Percentiles rank a stretch among this genome's conserved stretches.
phyloP scores from a whole-genome alignment of 2,888 invertebrate species.

The Spodoptera littoralis region DNA sequence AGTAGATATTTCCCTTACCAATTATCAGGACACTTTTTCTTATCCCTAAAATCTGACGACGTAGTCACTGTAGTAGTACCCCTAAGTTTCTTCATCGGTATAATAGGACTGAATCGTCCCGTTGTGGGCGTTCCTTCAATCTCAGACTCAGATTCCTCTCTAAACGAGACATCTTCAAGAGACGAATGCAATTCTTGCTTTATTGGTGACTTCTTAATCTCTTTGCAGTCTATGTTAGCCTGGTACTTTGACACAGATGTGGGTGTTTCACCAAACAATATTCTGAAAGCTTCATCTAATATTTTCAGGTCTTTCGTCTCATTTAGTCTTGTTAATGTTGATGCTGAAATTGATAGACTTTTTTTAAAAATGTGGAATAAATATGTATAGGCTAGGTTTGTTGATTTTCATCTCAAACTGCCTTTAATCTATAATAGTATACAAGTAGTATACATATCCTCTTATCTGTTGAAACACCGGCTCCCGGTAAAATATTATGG shows the following conservation, averaged over 20 bases:
- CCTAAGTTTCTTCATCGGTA: constrained; percentile 69
- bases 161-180: constrained; percentile 57
- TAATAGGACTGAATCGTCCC: constrained; percentile 79
- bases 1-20: constrained; percentile 67
- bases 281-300: constrained; percentile 71
- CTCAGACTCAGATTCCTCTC: constrained; percentile 75
- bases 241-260: constrained; percentile 8
- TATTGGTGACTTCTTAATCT: constrained; percentile 16
- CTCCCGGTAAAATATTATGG: no score
- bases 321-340: constrained; percentile 69
- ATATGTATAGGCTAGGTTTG: no score
- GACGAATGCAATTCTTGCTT: constrained; percentile 47
- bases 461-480: no score
- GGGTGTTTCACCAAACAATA: constrained; percentile 68
- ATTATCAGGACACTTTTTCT: constrained; percentile 76
- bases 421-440: no score
- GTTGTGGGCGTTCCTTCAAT: constrained; percentile 79
- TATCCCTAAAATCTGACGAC: constrained; percentile 69
- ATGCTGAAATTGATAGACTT: constrained; percentile 57
- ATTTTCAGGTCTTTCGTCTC: constrained; percentile 76
- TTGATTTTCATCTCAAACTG: no score
- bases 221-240: constrained; percentile 18
- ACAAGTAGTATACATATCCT: no score
- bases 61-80: constrained; percentile 32
- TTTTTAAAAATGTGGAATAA: no score